Evolutionary conservation across 2,888 invertebrate genomes (phyloP).

Genomic region (Oscheius sp.): DNA sequence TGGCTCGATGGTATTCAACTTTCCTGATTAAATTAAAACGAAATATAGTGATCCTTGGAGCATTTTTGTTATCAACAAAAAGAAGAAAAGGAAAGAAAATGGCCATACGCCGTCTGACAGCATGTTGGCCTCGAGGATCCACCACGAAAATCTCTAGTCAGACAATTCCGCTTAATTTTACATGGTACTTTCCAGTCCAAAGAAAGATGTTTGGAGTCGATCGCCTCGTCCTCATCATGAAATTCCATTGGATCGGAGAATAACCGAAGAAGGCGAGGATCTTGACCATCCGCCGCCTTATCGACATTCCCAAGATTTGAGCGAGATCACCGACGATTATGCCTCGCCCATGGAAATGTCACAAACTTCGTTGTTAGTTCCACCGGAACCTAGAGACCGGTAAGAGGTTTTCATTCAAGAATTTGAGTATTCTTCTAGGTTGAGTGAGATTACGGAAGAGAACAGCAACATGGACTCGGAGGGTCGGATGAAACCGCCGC

Average conservation of each 20-base stretch:
- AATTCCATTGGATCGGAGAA: not conserved
- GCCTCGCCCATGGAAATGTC: slow-evolving; percentile 9
- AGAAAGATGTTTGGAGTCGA: slow-evolving; percentile 3
- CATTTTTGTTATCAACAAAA: not conserved
- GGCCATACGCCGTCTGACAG: slow-evolving; percentile 11
- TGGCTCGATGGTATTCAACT: not conserved
- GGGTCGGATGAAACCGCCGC: not conserved
- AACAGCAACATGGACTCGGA: slow-evolving; percentile 29
- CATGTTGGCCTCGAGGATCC: not conserved
- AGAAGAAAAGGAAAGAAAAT: not conserved
- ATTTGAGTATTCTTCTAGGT: not conserved
- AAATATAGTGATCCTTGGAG: slow-evolving; percentile 13
- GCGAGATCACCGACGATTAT: slow-evolving; percentile 12
- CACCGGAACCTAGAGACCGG: slow-evolving; percentile 18
- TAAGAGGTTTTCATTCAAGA: not conserved
- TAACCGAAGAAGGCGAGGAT: not conserved
- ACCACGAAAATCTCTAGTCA: slow-evolving; percentile 16
- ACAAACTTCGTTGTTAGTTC: slow-evolving; percentile 2
- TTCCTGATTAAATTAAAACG: not conserved
- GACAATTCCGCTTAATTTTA: not conserved
- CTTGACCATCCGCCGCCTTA: slow-evolving; percentile 23
- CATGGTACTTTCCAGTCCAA: not conserved
- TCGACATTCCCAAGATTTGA: slow-evolving; percentile 32
- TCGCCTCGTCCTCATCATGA: slow-evolving; percentile 9
- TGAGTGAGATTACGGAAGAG: slow-evolving; percentile 30